Evolutionary conservation across 2,113 vertebrate species (phyloP).

Genomic region (Andinoacara biseriatus): DNA sequence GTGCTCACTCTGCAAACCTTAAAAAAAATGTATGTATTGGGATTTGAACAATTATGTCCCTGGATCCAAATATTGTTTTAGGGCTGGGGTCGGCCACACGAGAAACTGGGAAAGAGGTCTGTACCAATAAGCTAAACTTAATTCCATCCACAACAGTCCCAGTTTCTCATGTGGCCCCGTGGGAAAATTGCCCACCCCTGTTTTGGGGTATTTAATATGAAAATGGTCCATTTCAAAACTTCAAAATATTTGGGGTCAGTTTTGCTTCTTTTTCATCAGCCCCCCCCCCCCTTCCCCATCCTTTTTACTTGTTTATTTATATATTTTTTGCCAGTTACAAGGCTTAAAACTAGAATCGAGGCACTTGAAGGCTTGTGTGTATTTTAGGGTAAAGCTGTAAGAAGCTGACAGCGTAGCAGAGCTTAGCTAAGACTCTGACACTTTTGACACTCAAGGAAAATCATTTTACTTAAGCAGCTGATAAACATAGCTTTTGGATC

Average conservation of each 20-base stretch:
- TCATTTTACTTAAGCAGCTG: constrained; percentile 38
- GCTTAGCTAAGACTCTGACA: constrained; percentile 55
- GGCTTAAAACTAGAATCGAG: constrained; percentile 34
- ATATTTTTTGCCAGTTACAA: constrained; percentile 1
- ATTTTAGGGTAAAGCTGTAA: constrained; percentile 54
- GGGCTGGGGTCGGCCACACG: neutral
- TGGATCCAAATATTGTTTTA: neutral
- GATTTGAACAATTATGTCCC: neutral
- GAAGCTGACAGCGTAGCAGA: constrained; percentile 51
- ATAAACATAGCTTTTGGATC: constrained; percentile 41
- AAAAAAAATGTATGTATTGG: neutral
- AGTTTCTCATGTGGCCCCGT: neutral
- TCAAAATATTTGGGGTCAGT: neutral
- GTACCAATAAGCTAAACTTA: neutral
- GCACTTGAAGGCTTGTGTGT: constrained; percentile 35
- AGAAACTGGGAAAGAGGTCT: neutral
- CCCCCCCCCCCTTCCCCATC: neutral
- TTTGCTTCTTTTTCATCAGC: neutral
- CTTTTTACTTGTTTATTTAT: neutral
- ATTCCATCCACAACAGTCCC: neutral
- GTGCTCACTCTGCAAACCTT: neutral
- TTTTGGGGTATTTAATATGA: neutral
- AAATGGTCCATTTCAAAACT: neutral
- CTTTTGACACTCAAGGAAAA: constrained; percentile 44
- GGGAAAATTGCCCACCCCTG: rapidly evolving